Base-by-base conservation (phyloP, 2,888 invertebrate genomes). In the Leptinotarsa tumamoca region DNA sequence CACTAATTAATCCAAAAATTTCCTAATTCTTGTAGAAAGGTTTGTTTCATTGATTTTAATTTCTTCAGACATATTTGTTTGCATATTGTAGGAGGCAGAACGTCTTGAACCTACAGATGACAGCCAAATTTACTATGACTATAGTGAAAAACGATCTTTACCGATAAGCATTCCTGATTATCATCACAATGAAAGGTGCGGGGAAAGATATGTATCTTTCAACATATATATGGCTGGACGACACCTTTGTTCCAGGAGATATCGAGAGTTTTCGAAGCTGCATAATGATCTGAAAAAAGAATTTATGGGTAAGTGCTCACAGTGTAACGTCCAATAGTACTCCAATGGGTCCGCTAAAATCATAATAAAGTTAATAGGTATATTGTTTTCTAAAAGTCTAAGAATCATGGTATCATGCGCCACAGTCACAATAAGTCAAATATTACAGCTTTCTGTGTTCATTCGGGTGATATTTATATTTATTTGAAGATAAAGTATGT, bases 151-250 rank as follows among this genome's bases (percentile, higher is more conserved):
- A 88, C 92, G 99, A 71, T 95, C 95, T 69, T 89, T 95, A 83
- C 95, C 95, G 43, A 95, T 95, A 78, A 95, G 95, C 87, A 95
- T 99, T 84, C 99, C 99, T 54, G 98, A 98, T 90, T 99, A 98
- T 89, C 95, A 97, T 85, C 94, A 95, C 79, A 92, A 96, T 79
- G 96, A 96, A 87, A 90, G 95, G 82, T 93, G 94, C 82, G 96
- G 96, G 71, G 96, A 98, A 84, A 94, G 96, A 82, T 98, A 94
- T 90, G 97, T 98, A 82, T 97, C 94, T 14, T 99, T 96, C 90
- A 99, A 99, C 87, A 98, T 99, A 79, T 98, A 99, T 89, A 99
- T 99, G 98, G 99, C 99, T 7, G 99, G 99, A 0, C 90, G 99
- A 52, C 99, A 99, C 87, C 90, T 99, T 72, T 99, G 99, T 89